Evolutionary conservation across 2,888 invertebrate species (phyloP).

Genomic region (Teleogryllus oceanicus): DNA sequence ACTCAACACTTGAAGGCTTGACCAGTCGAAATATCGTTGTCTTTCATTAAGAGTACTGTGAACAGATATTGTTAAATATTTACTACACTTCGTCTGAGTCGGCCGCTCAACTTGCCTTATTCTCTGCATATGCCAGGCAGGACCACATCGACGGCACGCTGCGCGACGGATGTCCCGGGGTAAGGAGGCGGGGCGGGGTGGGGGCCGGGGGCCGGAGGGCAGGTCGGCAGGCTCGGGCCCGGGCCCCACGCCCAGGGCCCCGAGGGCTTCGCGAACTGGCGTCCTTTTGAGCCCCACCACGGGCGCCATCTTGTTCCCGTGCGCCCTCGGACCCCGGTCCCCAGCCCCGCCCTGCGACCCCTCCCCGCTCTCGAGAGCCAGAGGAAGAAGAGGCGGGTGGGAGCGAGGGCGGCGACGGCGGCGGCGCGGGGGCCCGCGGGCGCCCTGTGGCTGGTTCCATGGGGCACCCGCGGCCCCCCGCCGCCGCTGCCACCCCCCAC

Average conservation of each 20-base stretch:
- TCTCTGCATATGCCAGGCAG: conserved; percentile 1
- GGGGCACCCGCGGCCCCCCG: too few relatives aligned
- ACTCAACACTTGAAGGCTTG: conserved; percentile 18
- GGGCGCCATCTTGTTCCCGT: conserved; percentile 7
- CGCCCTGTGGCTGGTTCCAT: too few relatives aligned
- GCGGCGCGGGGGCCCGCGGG: too few relatives aligned
- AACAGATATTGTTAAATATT: not conserved
- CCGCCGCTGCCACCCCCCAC: too few relatives aligned
- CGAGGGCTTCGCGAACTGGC: conserved; percentile 1
- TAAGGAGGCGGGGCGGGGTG: too few relatives aligned
- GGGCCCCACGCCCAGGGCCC: not conserved
- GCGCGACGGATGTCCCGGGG: too few relatives aligned
- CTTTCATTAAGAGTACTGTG: conserved; percentile 18
- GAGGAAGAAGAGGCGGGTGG: too few relatives aligned
- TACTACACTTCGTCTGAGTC: conserved; percentile 1
- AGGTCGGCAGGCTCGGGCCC: not conserved
- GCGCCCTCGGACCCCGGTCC: not conserved
- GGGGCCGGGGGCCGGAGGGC: too few relatives aligned
- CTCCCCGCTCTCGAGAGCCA: too few relatives aligned
- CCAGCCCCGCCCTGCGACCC: too few relatives aligned
- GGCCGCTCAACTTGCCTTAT: conserved; percentile 7
- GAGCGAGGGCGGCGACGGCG: too few relatives aligned
- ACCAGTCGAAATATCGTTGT: conserved; percentile 18
- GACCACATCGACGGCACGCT: not conserved
- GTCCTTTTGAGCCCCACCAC: not conserved